Base-by-base conservation (phyloP, 2,888 invertebrate genomes). In the Tupiocoris notatus region DNA sequence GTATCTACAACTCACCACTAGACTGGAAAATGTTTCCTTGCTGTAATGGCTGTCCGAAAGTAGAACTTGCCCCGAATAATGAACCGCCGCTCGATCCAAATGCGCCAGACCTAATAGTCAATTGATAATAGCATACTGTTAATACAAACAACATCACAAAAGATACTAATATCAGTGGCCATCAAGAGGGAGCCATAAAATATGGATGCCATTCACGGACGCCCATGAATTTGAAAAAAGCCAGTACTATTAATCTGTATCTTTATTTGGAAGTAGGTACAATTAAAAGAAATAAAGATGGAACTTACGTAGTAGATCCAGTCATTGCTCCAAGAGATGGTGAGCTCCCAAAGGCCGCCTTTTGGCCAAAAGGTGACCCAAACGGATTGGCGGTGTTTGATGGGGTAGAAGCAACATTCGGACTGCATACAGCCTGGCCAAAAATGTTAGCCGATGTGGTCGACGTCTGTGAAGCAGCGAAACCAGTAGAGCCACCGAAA, bases 71-170 rank as follows among this genome's bases (percentile, higher is more conserved):
- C 9, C 80, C 80, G 71, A 80, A 80, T 17, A 80, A 62, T 1
- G 80, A 78, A 1, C 79, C 79, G n/a, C 80, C 79, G 73, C 78
- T 76, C 0, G 78, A 68, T 23, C 81, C 81, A 77, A 81, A 81
- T 16, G 58, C 63, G 7, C 63, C 66, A 1, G 39, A 39, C 16
- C 61, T 71, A 39, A 24, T 17, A 59, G n/a, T 59, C 39, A 39
- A 39, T n/a, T n/a, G n/a, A n/a, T n/a, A n/a, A n/a, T n/a, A n/a
- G n/a, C n/a, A n/a, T n/a, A n/a, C n/a, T n/a, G n/a, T n/a, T n/a
- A n/a, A n/a, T n/a, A n/a, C n/a, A n/a, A n/a, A n/a, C n/a, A n/a
- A n/a, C n/a, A n/a, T n/a, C n/a, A n/a, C n/a, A n/a, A n/a, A n/a
- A n/a, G n/a, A n/a, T n/a, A n/a, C n/a, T n/a, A n/a, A n/a, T n/a